phyloP scores from a whole-genome alignment of 2,888 invertebrate species.

The Emmelina monodactyla region DNA sequence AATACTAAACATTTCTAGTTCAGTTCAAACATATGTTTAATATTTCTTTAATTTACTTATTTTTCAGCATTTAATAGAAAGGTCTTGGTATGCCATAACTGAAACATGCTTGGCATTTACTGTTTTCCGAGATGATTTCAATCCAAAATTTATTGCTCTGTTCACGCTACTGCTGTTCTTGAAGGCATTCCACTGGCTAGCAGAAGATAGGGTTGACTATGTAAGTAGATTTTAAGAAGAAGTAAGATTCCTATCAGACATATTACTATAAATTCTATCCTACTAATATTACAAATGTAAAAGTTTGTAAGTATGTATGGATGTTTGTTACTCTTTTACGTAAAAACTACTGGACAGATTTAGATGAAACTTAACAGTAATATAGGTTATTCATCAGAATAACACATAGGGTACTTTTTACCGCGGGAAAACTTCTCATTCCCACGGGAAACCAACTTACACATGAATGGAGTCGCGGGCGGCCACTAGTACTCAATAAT shows the following conservation, averaged over 20 bases:
- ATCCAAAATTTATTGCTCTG: constrained; percentile 95
- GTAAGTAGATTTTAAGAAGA: constrained; percentile 70
- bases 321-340: too few relatives aligned
- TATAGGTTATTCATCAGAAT: too few relatives aligned
- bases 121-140: constrained; percentile 98
- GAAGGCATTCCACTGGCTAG: constrained; percentile 99
- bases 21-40: not conserved
- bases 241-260: constrained; percentile 9
- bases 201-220: constrained; percentile 98
- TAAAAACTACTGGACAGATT: too few relatives aligned
- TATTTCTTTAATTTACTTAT: constrained; percentile 4
- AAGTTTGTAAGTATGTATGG: too few relatives aligned
- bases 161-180: constrained; percentile 96
- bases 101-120: constrained; percentile 99
- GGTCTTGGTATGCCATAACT: constrained; percentile 99
- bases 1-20: not conserved
- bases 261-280: not conserved
- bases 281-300: too few relatives aligned
- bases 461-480: too few relatives aligned
- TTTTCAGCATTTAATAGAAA: constrained; percentile 92
- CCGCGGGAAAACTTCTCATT: too few relatives aligned
- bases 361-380: too few relatives aligned
- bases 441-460: too few relatives aligned
- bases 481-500: too few relatives aligned
- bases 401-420: too few relatives aligned